Percentiles rank a stretch among this genome's conserved stretches.
Conservation (phyloP, 1,140 invertebrate genomes). For the Bombus soroeensis region DNA sequence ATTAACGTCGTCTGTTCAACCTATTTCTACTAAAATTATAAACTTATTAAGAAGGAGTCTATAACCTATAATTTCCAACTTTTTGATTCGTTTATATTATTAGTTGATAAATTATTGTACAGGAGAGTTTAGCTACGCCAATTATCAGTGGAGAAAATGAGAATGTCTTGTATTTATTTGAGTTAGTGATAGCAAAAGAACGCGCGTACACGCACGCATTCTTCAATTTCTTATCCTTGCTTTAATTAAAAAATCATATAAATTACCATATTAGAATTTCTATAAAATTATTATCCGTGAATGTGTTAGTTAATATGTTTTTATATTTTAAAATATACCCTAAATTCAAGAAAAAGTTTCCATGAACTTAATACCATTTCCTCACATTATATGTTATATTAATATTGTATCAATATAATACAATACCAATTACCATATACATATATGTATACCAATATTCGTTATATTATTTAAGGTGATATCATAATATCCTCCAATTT, state of each 20-base stretch:
- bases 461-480: background rate
- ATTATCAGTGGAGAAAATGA: background rate
- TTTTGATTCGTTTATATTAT: background rate
- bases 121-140: background rate
- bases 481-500: background rate
- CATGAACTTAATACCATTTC: background rate
- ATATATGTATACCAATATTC: too few relatives aligned
- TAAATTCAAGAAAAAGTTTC: background rate
- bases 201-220: too few relatives aligned
- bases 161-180: background rate
- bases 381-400: background rate
- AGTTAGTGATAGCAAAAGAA: background rate
- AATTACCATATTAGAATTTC: background rate
- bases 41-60: too few relatives aligned
- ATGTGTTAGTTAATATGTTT: background rate
- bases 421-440: background rate
- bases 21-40: too few relatives aligned
- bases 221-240: background rate
- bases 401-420: background rate
- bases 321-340: background rate
- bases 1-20: too few relatives aligned
- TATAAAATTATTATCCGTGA: background rate
- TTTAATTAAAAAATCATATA: background rate
- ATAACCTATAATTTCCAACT: background rate
- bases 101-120: background rate